These are phyloP conservation scores for Columba janthina DNA, from an alignment of 2,113 vertebrate genomes.

Conservation along the genomic window DNA sequence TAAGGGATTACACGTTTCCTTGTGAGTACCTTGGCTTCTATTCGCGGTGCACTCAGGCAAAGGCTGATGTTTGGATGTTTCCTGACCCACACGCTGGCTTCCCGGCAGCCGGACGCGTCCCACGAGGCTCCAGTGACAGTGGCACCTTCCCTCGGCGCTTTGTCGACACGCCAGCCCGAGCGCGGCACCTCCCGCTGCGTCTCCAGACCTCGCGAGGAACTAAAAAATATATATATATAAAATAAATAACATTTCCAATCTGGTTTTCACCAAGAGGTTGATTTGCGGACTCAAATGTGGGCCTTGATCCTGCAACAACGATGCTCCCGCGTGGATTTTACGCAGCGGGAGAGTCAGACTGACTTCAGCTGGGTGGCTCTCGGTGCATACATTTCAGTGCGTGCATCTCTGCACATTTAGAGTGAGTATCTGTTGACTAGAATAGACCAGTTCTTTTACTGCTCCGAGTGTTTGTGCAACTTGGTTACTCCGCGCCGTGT, in stretches of 20 bases:
- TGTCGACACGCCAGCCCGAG: neutral
- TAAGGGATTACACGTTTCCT: neutral
- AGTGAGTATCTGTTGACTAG: neutral
- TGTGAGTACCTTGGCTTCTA: neutral
- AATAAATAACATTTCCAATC: neutral
- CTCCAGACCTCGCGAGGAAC: neutral
- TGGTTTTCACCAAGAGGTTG: neutral
- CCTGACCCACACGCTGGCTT: neutral
- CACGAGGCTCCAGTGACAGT: neutral
- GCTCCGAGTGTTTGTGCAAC: neutral
- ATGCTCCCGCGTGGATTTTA: neutral
- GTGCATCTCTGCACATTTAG: neutral
- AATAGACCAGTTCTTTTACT: neutral
- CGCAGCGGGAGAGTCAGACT: neutral
- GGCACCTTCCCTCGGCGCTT: neutral
- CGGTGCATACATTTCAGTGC: neutral
- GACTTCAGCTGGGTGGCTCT: slow-evolving; percentile 30
- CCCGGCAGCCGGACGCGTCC: neutral
- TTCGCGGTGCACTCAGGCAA: neutral
- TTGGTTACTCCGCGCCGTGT: neutral
- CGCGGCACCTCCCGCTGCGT: neutral
- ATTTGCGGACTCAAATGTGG: slow-evolving; percentile 10
- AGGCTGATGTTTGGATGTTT: neutral
- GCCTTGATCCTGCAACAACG: neutral
- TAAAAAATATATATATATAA: neutral